phyloP scores from a whole-genome alignment of 2,797 vertebrate species.

The Smutsia gigantea region DNA sequence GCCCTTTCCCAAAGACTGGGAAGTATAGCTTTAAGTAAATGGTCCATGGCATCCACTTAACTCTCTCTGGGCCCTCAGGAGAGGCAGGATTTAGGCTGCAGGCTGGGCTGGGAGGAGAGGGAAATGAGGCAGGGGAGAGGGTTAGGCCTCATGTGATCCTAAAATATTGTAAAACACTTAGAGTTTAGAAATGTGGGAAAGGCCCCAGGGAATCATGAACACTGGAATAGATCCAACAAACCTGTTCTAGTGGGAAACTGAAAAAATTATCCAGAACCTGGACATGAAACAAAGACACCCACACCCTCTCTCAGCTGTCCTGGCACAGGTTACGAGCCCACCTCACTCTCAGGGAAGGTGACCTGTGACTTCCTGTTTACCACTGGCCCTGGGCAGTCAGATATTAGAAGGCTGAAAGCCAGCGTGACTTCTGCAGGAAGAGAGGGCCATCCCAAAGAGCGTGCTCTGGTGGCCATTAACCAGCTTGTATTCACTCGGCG shows the following conservation, averaged over 20 bases:
- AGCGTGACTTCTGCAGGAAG: not conserved
- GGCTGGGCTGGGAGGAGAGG: not conserved
- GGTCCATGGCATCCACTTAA: not conserved
- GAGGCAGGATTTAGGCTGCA: not conserved
- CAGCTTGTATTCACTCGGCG: not conserved
- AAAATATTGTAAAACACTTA: not conserved
- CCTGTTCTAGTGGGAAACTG: not conserved
- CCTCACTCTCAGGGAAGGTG: not conserved
- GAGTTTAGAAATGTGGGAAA: not conserved
- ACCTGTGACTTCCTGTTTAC: not conserved
- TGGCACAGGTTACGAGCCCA: not conserved
- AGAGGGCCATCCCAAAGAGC: not conserved
- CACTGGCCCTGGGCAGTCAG: not conserved
- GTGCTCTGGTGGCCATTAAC: not conserved
- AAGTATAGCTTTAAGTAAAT: not conserved
- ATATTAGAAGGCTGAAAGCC: not conserved
- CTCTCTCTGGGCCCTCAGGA: not conserved
- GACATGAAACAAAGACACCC: not conserved
- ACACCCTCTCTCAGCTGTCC: not conserved
- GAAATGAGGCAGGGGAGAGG: not conserved
- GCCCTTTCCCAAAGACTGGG: not conserved
- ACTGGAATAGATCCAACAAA: not conserved
- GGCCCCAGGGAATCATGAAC: not conserved
- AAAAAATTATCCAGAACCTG: not conserved
- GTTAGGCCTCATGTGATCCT: not conserved